These are phyloP conservation scores for Choloepus hoffmanni DNA, from an alignment of 2,113 vertebrate species.

Conservation along the genomic window DNA sequence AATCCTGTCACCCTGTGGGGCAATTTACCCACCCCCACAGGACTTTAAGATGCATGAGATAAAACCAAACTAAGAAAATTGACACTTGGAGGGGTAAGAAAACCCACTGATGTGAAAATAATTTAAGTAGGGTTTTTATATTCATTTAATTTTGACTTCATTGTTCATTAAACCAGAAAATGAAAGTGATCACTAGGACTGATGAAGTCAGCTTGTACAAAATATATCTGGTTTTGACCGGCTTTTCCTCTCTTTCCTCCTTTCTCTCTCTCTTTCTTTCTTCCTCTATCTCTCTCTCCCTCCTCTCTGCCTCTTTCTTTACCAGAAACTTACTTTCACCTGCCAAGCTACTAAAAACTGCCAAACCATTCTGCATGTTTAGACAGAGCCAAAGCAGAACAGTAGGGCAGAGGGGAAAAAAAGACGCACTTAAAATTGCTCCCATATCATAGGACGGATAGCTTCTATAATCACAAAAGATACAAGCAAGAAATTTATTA, in stretches of 20 bases:
- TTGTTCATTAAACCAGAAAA: conserved; percentile 68
- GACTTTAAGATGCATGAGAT: background rate
- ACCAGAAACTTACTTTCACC: conserved; percentile 39
- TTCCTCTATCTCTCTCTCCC: background rate
- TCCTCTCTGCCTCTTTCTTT: background rate
- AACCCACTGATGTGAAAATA: conserved; percentile 29
- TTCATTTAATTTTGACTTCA: conserved; percentile 61
- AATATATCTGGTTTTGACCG: conserved; percentile 1
- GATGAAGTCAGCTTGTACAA: background rate
- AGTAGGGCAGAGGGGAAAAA: background rate
- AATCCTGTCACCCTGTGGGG: background rate
- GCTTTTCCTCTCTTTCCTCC: background rate
- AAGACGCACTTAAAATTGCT: background rate
- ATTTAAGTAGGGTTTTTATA: conserved; percentile 44
- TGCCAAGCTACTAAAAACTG: conserved; percentile 55
- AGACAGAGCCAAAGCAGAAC: conserved; percentile 31
- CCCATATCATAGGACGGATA: background rate
- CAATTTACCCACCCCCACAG: background rate
- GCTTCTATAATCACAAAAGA: conserved; percentile 2
- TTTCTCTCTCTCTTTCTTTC: background rate
- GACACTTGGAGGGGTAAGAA: background rate
- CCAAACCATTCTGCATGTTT: background rate
- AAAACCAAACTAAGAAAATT: background rate
- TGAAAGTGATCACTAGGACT: background rate
- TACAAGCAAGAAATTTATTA: background rate